Conservation (phyloP, 2,797 vertebrate genomes). For the Saxicola maurus region DNA sequence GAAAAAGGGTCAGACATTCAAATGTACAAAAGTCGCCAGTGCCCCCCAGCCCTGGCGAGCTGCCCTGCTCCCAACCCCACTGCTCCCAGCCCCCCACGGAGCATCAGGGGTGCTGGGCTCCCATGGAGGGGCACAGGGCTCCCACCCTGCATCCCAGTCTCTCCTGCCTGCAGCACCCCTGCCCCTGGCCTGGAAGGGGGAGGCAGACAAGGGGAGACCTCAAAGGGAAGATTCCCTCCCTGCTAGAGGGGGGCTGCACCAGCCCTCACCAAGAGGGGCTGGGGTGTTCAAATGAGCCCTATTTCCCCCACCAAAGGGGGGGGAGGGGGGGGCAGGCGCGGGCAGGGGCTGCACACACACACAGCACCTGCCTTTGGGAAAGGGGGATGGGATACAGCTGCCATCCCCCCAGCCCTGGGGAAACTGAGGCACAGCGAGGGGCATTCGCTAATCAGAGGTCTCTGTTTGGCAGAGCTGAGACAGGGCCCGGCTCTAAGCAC, state of each 20-base stretch:
- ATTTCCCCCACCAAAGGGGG: background rate
- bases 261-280: background rate
- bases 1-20: constrained; percentile 71
- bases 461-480: constrained; percentile 55
- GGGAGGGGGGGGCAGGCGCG: accelerated
- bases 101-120: background rate
- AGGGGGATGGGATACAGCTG: background rate
- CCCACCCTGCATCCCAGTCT: background rate
- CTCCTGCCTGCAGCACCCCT: background rate
- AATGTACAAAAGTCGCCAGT: constrained; percentile 65
- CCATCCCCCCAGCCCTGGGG: constrained; percentile 11
- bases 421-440: constrained; percentile 71
- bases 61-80: background rate
- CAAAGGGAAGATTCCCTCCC: background rate
- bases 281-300: background rate
- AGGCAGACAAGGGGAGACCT: background rate
- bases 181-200: background rate
- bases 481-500: constrained; percentile 51
- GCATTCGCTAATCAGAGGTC: constrained; percentile 52
- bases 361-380: constrained; percentile 25
- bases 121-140: background rate
- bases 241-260: background rate
- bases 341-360: background rate
- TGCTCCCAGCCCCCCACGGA: accelerated
- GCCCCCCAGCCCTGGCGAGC: background rate